A percentile compares a stretch with the other conserved stretches of the same genome.
Evolutionary conservation across 2,888 invertebrate species (phyloP).

Genomic region (Amblyteles armatorius): DNA sequence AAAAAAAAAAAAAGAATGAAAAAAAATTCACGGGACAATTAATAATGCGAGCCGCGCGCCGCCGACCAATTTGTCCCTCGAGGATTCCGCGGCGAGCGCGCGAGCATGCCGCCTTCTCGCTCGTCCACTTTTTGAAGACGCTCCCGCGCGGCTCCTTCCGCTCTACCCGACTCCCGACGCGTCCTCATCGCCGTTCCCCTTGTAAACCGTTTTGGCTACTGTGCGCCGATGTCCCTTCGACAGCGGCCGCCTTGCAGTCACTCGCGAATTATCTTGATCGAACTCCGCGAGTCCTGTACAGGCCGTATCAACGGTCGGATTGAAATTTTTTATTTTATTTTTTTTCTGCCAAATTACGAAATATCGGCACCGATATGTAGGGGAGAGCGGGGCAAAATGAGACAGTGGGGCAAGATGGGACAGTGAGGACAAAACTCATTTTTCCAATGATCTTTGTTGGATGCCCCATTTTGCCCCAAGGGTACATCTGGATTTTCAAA

Average conservation of each 20-base stretch:
- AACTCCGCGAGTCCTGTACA: neutral
- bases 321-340: neutral
- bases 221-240: conserved; percentile 43
- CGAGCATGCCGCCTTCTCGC: conserved; percentile 56
- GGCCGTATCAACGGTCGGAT: neutral
- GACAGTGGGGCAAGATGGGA: too few species aligned
- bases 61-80: conserved; percentile 81
- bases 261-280: conserved; percentile 3
- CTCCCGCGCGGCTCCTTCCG: conserved; percentile 29
- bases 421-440: too few species aligned
- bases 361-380: neutral
- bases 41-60: conserved; percentile 81
- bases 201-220: conserved; percentile 47
- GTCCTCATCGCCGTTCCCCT: conserved; percentile 21
- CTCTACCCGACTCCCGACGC: conserved; percentile 17
- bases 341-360: neutral
- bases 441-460: too few species aligned
- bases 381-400: too few species aligned
- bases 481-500: too few species aligned
- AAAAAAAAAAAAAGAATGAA: conserved; percentile 47
- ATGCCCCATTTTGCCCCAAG: too few species aligned
- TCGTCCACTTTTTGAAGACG: conserved; percentile 71
- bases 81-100: conserved; percentile 77
- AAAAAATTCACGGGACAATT: conserved; percentile 77
- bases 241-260: conserved; percentile 1